A percentile compares a stretch with the other conserved stretches of the same genome.
phyloP scores from a whole-genome alignment of 2,888 invertebrate genomes.

The Lithodes maja region DNA sequence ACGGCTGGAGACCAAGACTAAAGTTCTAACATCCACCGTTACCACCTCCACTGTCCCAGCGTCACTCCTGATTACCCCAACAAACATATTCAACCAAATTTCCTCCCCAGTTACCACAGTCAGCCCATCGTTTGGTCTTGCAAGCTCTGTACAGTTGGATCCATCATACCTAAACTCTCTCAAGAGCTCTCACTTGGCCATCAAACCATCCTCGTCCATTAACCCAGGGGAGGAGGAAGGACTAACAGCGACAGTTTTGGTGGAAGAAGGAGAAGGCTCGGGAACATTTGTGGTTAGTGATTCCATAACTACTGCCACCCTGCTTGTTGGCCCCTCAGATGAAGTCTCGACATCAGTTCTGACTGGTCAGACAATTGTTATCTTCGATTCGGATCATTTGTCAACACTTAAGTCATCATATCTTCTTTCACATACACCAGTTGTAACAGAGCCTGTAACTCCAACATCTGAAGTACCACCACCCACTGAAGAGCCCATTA shows the following conservation, averaged over 20 bases:
- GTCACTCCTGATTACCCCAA: conserved; percentile 56
- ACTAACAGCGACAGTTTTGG: conserved; percentile 57
- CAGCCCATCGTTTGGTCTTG: conserved; percentile 26
- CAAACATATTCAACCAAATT: conserved; percentile 5
- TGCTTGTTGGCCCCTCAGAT: conserved; percentile 54
- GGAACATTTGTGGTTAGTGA: conserved; percentile 64
- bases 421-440: neutral
- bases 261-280: conserved; percentile 49
- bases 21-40: conserved; percentile 59
- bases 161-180: conserved; percentile 64
- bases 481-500: neutral
- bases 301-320: conserved; percentile 64
- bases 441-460: neutral
- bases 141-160: conserved; percentile 54
- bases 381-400: conserved; percentile 45
- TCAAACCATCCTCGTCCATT: neutral
- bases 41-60: conserved; percentile 63
- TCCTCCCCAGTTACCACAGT: conserved; percentile 17
- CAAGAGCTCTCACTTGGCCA: conserved; percentile 48
- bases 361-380: conserved; percentile 59
- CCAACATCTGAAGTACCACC: conserved; percentile 35
- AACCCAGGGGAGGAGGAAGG: conserved; percentile 34
- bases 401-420: conserved; percentile 45
- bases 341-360: conserved; percentile 44
- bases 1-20: conserved; percentile 61